These are phyloP conservation scores for Carassius auratus DNA, from an alignment of 2,113 vertebrate species.

Conservation along the genomic window DNA sequence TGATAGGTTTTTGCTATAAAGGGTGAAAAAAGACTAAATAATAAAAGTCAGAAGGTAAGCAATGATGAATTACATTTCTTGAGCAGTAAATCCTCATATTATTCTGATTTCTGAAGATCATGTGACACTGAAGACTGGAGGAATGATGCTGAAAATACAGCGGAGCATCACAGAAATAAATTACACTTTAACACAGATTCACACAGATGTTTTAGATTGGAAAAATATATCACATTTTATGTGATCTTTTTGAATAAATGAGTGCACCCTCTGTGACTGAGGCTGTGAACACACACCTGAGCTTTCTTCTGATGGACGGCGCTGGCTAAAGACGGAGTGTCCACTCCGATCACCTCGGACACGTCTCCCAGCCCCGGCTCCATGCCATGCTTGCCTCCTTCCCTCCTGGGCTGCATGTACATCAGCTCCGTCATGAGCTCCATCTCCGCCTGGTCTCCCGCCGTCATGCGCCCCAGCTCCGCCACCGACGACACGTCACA, in stretches of 20 bases:
- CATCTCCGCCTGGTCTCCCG: constrained; percentile 80
- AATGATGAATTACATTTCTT: neutral
- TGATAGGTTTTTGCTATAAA: neutral
- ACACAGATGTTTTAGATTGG: neutral
- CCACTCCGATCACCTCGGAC: constrained; percentile 85
- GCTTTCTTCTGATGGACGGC: constrained; percentile 87
- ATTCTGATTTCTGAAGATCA: too few relatives aligned
- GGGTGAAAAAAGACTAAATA: too few relatives aligned
- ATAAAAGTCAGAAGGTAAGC: neutral
- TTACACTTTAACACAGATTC: too few relatives aligned
- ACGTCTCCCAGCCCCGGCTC: constrained; percentile 93
- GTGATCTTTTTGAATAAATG: neutral
- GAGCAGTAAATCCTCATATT: too few relatives aligned
- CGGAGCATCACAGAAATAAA: too few relatives aligned
- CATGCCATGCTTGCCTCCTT: constrained; percentile 83
- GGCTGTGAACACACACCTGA: constrained; percentile 74
- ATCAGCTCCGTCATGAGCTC: constrained; percentile 89
- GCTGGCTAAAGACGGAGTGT: constrained; percentile 85
- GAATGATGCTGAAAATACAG: too few relatives aligned
- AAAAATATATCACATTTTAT: neutral
- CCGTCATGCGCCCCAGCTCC: constrained; percentile 83
- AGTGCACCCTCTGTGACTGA: neutral
- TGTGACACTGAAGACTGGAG: too few relatives aligned
- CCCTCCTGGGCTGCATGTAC: constrained; percentile 85
- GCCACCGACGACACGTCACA: constrained; percentile 74